phyloP scores from a whole-genome alignment of 1,140 invertebrate species.

The Ceratina australensis region DNA sequence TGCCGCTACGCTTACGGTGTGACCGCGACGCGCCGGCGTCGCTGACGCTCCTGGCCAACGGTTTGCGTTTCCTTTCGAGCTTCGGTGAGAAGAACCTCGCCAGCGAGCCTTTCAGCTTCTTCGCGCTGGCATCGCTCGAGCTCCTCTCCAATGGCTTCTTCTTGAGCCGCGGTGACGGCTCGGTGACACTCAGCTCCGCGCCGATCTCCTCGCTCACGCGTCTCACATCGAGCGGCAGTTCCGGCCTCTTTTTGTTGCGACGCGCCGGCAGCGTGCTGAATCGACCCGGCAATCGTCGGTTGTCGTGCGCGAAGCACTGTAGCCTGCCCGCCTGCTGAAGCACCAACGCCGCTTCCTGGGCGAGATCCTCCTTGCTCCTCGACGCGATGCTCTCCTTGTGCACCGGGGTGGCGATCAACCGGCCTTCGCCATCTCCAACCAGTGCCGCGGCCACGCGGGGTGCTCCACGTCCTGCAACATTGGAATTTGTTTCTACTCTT shows the following conservation, averaged over 20 bases:
- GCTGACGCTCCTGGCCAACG: constrained; percentile 75
- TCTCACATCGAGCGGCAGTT: constrained; percentile 71
- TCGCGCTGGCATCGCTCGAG: constrained; percentile 84
- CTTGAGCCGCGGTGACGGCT: constrained; percentile 64
- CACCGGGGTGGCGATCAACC: constrained; percentile 80
- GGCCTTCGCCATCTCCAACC: constrained; percentile 77
- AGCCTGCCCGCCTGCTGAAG: constrained; percentile 84
- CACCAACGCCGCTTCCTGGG: constrained; percentile 85
- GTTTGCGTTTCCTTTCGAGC: constrained; percentile 68
- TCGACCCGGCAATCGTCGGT: constrained; percentile 80
- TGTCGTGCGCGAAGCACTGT: constrained; percentile 80
- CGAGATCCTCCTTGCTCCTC: constrained; percentile 83
- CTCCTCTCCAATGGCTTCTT: constrained; percentile 81
- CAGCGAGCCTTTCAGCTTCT: constrained; percentile 68
- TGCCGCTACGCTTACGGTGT: constrained; percentile 73
- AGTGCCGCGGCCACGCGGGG: constrained; percentile 75
- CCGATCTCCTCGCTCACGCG: constrained; percentile 73
- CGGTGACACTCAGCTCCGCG: constrained; percentile 48
- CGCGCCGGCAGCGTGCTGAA: constrained; percentile 83
- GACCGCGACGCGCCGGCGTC: constrained; percentile 73
- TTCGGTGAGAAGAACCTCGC: constrained; percentile 73
- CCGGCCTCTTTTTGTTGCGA: constrained; percentile 77
- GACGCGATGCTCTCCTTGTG: constrained; percentile 84
- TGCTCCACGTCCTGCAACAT: constrained; percentile 74
- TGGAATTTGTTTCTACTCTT: too few species aligned